These are phyloP conservation scores for Bucco capensis DNA, from an alignment of 2,113 vertebrate genomes.

Conservation along the genomic window DNA sequence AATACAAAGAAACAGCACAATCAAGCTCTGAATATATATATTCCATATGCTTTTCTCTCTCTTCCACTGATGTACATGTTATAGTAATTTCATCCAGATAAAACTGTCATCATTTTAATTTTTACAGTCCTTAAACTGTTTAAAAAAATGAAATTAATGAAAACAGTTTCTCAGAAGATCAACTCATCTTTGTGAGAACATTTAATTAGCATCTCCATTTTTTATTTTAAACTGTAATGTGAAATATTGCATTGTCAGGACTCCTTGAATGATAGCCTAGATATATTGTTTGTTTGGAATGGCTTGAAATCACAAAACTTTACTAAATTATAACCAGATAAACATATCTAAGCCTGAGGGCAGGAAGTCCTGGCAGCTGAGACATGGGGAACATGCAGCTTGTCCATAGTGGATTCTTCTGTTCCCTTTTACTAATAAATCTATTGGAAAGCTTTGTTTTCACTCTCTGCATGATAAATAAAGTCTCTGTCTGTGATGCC, in stretches of 20 bases:
- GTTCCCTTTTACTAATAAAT: constrained; percentile 59
- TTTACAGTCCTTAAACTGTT: background rate
- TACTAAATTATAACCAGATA: constrained; percentile 52
- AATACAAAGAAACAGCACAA: constrained; percentile 45
- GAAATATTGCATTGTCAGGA: constrained; percentile 40
- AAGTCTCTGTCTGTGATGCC: constrained; percentile 24
- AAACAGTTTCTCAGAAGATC: background rate
- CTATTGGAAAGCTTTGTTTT: constrained; percentile 57
- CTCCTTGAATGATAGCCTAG: constrained; percentile 23
- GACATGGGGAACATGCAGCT: constrained; percentile 21
- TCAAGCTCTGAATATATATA: constrained; percentile 46
- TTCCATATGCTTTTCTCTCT: constrained; percentile 30
- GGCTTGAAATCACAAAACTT: constrained; percentile 54
- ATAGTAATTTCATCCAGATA: constrained; percentile 32
- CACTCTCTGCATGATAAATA: constrained; percentile 50
- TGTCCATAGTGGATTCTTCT: constrained; percentile 50
- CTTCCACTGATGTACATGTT: background rate
- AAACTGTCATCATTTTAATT: constrained; percentile 18
- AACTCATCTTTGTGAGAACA: background rate
- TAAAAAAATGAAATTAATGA: constrained; percentile 19
- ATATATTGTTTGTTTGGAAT: constrained; percentile 51
- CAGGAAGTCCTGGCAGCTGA: constrained; percentile 53
- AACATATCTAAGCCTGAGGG: constrained; percentile 44
- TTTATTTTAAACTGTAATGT: constrained; percentile 29
- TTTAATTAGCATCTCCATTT: constrained; percentile 16